These are phyloP conservation scores for Holotrichia oblita DNA, from an alignment of 1,140 invertebrate species.

Conservation along the genomic window DNA sequence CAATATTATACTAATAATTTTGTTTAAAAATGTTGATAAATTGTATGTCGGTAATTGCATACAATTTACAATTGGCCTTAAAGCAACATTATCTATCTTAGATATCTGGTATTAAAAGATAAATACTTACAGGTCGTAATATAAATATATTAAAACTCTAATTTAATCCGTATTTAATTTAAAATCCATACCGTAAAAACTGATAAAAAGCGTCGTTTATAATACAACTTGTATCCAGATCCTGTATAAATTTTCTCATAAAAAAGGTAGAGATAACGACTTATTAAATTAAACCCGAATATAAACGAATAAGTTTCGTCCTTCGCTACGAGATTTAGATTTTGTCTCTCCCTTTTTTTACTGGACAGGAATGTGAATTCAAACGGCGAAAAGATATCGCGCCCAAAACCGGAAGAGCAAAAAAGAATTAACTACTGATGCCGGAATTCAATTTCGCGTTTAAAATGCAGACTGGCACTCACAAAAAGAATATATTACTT, in stretches of 20 bases:
- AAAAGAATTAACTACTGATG: constrained; percentile 42
- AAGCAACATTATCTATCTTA: too few relatives aligned
- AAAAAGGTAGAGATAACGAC: background rate
- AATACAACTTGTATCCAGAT: background rate
- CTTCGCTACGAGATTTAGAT: constrained; percentile 39
- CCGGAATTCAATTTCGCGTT: constrained; percentile 41
- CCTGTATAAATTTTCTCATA: background rate
- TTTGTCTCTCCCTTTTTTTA: background rate
- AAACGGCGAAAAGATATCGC: constrained; percentile 21
- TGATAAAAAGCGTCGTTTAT: background rate
- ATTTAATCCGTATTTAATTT: background rate
- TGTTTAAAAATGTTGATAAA: too few relatives aligned
- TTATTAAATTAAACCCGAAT: constrained; percentile 10
- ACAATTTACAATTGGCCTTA: too few relatives aligned
- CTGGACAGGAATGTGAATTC: background rate
- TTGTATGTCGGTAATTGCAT: too few relatives aligned
- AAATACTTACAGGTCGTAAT: too few relatives aligned
- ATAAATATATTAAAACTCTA: too few relatives aligned
- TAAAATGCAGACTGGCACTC: constrained; percentile 1
- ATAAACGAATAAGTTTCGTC: background rate
- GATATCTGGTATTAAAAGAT: too few relatives aligned
- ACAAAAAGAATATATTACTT: constrained; percentile 20
- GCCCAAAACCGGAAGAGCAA: background rate
- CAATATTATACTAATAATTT: too few relatives aligned
- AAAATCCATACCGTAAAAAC: background rate